These are phyloP conservation scores for Squalus acanthias DNA, from an alignment of 2,797 vertebrate genomes.

Conservation along the genomic window DNA sequence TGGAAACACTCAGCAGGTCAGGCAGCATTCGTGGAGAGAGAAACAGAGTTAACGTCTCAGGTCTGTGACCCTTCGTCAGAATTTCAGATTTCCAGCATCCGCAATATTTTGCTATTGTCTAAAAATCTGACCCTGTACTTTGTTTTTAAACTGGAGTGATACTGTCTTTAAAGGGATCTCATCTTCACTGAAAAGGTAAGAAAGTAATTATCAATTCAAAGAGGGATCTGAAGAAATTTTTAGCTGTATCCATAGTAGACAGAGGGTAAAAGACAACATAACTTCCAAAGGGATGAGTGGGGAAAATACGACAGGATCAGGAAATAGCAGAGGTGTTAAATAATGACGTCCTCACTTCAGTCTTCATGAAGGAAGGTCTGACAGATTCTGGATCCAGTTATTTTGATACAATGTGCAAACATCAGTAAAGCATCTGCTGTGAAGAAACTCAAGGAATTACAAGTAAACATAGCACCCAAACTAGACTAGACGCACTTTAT, in stretches of 20 bases:
- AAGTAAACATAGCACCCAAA: not conserved
- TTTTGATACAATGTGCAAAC: not conserved
- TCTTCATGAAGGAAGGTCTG: not conserved
- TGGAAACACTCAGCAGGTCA: no score
- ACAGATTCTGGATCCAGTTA: not conserved
- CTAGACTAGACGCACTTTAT: not conserved
- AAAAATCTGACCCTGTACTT: not conserved
- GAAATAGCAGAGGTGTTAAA: not conserved
- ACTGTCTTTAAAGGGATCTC: not conserved
- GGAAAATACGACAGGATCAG: not conserved
- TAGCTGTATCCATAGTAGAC: not conserved
- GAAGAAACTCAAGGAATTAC: not conserved
- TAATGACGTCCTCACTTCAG: not conserved
- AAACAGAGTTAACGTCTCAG: no score
- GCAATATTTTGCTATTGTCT: not conserved
- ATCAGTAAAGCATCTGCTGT: not conserved
- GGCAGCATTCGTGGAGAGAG: no score
- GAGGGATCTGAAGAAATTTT: not conserved
- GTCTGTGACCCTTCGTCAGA: no score
- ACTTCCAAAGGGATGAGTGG: not conserved
- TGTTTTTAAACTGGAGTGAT: not conserved
- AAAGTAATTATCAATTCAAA: not conserved
- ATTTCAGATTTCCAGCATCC: no score
- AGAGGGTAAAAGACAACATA: not conserved
- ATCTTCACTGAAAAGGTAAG: not conserved